phyloP scores from a whole-genome alignment of 2,113 vertebrate species.

The Podarcis cretensis region DNA sequence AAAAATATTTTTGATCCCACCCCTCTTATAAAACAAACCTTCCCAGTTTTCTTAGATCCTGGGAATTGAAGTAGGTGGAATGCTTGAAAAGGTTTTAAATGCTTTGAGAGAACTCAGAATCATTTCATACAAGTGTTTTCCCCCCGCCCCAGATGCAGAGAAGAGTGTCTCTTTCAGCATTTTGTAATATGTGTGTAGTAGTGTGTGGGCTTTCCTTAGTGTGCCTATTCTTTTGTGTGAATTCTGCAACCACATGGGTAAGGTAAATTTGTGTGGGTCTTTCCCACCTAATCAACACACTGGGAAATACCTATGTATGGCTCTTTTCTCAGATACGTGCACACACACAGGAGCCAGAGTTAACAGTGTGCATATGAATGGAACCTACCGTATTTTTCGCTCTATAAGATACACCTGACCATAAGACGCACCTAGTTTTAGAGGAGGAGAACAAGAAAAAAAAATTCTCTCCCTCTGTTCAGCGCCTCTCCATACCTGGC shows the following conservation, averaged over 20 bases:
- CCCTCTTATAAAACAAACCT: neutral
- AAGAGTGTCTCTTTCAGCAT: neutral
- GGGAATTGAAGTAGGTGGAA: neutral
- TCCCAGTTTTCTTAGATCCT: neutral
- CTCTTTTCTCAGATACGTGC: neutral
- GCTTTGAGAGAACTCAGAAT: neutral
- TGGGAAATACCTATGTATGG: neutral
- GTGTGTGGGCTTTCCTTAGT: neutral
- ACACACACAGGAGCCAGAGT: neutral
- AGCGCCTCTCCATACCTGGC: no score
- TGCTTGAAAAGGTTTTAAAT: neutral
- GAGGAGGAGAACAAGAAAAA: no score
- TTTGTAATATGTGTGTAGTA: neutral
- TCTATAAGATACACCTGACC: fast-evolving
- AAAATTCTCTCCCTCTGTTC: no score
- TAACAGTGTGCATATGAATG: neutral
- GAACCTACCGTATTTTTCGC: neutral
- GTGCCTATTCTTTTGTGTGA: neutral
- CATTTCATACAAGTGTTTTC: neutral
- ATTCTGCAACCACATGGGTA: neutral
- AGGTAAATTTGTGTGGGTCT: no score
- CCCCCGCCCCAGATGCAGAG: no score
- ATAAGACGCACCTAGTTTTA: no score
- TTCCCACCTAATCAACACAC: neutral
- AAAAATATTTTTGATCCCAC: neutral